Base-by-base conservation (phyloP, 2,888 invertebrate species). In the Eumacrocentrus americanus region DNA sequence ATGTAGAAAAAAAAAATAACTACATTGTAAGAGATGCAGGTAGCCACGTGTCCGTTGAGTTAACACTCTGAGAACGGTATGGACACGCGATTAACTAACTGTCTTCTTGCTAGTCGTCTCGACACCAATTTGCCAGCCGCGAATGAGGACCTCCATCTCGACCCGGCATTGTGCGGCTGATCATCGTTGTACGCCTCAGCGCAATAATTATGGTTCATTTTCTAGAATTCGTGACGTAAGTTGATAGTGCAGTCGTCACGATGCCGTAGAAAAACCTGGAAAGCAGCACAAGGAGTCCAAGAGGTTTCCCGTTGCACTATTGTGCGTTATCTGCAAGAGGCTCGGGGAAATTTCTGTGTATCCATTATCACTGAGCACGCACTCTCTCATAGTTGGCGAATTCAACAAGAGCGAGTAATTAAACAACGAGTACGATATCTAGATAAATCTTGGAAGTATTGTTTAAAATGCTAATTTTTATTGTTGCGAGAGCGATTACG, bases 151-250 rank as follows among this genome's bases (percentile, higher is more conserved):
- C 48, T 42, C 53, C 23, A 42, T 25, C 37, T 23, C 55, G 56
- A 62, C 47, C 55, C 59, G 6, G 50, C 44, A 59, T 62, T 62
- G 51, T 58, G 38, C 47, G 59, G 52, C 37, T 56, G 52, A 40
- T 62, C 46, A 62, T 47, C 59, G 52, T 44, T 62, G 44, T 47
- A 29, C 22, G 25, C 16, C 25, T 12, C 16, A 40, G 35, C 51
- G 59, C 59, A 34, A 62, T 62, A 62, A 62, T 56, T 62, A 62
- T 44, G 47, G 54, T 56, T 59, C 34, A 56, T 62, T 62, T 59
- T 59, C 48, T 37, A 29, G 52, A 59, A 50, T 34, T 51, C 56
- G 56, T 62, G 59, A 62, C 59, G 62, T 47, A 59, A 62, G 46
- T 44, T 44, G 51, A 55, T 55, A 44, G 7, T 20, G 20, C 44